Evolutionary conservation across 1,140 invertebrate species (phyloP).

Genomic region (Lucilia cuprina): DNA sequence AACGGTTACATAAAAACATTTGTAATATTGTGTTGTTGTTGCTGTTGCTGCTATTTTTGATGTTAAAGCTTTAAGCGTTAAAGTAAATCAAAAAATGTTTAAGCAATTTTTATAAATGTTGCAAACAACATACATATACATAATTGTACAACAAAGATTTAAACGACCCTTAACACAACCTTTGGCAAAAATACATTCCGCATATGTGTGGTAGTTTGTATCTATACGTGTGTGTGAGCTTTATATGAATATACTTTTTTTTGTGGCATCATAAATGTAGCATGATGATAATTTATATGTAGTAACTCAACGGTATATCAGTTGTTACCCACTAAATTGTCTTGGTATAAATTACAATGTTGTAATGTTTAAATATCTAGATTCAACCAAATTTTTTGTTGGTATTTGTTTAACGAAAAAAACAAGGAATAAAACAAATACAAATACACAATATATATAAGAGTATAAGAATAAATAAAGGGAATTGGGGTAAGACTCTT

Average conservation of each 20-base stretch:
- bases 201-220: neutral
- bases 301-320: conserved; percentile 7
- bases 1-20: neutral
- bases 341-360: conserved; percentile 7
- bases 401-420: neutral
- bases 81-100: neutral
- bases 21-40: neutral
- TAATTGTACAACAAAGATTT: neutral
- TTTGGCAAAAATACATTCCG: neutral
- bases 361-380: neutral
- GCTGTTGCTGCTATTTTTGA: neutral
- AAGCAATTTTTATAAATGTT: neutral
- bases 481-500: conserved; percentile 13
- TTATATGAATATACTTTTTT: neutral
- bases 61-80: neutral
- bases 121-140: neutral
- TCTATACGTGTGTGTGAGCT: neutral
- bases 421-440: neutral
- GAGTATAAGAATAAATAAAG: neutral
- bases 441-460: neutral
- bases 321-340: conserved; percentile 6
- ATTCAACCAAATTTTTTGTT: neutral
- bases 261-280: neutral
- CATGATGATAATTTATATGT: conserved; percentile 15
- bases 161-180: conserved; percentile 6